These are phyloP conservation scores for Dastarcus helophoroides DNA, from an alignment of 2,888 invertebrate genomes.

Conservation along the genomic window DNA sequence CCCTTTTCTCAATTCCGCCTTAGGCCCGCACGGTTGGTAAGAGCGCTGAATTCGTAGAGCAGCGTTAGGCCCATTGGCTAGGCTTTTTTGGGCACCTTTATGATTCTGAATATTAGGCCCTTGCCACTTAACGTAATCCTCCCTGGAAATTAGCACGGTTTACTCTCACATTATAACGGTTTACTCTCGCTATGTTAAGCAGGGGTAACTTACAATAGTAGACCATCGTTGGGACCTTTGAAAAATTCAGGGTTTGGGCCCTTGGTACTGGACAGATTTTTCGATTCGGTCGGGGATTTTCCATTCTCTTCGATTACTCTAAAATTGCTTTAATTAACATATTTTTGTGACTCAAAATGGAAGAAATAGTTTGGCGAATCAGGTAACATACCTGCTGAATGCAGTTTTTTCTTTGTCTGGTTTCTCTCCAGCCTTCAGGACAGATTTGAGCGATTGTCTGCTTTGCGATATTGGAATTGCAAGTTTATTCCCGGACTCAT, in stretches of 20 bases:
- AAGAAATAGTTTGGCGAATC: neutral
- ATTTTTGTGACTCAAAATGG: too few species aligned
- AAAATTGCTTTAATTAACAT: conserved; percentile 10
- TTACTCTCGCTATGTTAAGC: too few species aligned
- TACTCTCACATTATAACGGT: too few species aligned
- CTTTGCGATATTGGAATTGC: conserved; percentile 31
- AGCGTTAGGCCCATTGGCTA: conserved; percentile 45
- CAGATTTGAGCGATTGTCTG: conserved; percentile 33
- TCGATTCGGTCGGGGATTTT: conserved; percentile 41
- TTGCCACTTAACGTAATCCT: conserved; percentile 75
- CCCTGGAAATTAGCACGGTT: conserved; percentile 38
- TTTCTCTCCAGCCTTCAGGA: conserved; percentile 31
- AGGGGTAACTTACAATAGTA: conserved; percentile 67
- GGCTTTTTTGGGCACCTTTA: conserved; percentile 36
- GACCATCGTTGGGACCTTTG: conserved; percentile 68
- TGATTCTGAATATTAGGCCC: conserved; percentile 60
- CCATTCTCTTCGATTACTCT: conserved; percentile 29
- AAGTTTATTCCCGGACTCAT: too few species aligned
- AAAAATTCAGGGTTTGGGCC: conserved; percentile 63
- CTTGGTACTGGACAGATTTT: conserved; percentile 42
- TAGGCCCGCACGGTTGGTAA: conserved; percentile 52
- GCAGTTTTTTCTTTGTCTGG: conserved; percentile 23
- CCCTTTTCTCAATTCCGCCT: conserved; percentile 57
- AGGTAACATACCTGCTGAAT: conserved; percentile 25
- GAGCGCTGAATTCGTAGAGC: conserved; percentile 27